Evolutionary conservation across 64 coral and sea anemone species (phyloP), one percentile per base, ranked within the genome.

Genomic region (Montipora capricornis): DNA sequence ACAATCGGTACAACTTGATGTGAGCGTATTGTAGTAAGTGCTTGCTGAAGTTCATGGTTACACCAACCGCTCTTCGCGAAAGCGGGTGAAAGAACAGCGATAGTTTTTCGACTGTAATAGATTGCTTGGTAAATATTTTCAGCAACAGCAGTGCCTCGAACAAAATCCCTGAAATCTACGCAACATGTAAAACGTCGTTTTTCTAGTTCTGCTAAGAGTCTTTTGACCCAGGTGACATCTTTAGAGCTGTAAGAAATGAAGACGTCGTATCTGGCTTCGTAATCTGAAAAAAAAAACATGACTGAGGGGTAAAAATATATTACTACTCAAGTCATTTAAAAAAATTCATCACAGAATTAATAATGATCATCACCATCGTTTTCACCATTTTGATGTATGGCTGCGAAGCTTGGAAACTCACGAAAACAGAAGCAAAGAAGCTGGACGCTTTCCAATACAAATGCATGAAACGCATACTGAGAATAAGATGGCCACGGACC

Each of bases 1-100:
- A 93, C 10, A 17, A 87, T 71, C 0, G 93, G 87, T 13, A 95
- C 58, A 55, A 95, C 93, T 20, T 79, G 88, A 51, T 85, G 22
- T 22, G 22, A 53, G 0, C 6, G 68, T 26, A 86, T 78, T 17
- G 87, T 88, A n/a, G 49, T 69, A 6, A 96, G 79, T 20, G 91
- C 95, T 29, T 96, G 88, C 8, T 90, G 87, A 9, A 96, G 73
- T 79, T 96, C 95, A 46, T 68, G 69, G 46, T 47, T 93, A n/a
- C 95, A 96, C 87, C 88, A 96, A 8, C 88, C 51, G 44, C 95
- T 96, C 4, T 90, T 44, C 10, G 94, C 26, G 46, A 90, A 96
- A 74, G 80, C 75, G 37, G 95, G 95, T 1, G 95, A 84, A 12
- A 96, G 29, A 4, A 96, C 75, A 5, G 88, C 88, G 12, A 96